Conservation (phyloP, 2,113 vertebrate species). For the Nerophis lumbriciformis region DNA sequence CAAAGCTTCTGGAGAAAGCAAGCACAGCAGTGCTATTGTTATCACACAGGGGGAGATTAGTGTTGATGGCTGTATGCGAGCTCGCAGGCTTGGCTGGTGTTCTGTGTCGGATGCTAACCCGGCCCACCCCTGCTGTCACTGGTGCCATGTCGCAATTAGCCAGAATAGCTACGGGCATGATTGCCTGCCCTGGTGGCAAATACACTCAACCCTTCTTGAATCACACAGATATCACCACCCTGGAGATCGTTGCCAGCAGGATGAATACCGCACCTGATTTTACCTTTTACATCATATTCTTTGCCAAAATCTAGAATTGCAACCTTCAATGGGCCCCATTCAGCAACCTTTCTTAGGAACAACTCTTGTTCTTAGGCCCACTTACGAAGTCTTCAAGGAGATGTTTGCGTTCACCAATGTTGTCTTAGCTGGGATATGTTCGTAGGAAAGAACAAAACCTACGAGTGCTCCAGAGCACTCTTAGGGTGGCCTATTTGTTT, state of each 20-base stretch:
- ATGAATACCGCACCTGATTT: conserved; percentile 34
- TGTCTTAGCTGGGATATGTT: no score
- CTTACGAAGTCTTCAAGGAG: no score
- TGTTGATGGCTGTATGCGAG: conserved; percentile 48
- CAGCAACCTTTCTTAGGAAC: no score
- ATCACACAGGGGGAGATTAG: conserved; percentile 64
- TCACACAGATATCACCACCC: conserved; percentile 35
- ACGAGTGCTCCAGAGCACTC: no score
- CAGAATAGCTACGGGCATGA: conserved; percentile 47
- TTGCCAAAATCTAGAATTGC: conserved; percentile 17
- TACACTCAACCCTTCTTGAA: conserved; percentile 37
- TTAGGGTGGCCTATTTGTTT: no score
- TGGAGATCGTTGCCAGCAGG: conserved; percentile 45
- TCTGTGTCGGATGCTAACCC: conserved; percentile 47
- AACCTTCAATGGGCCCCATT: neutral
- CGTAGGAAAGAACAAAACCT: no score
- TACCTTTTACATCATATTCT: conserved; percentile 23
- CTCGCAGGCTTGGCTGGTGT: conserved; percentile 53
- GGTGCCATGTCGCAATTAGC: conserved; percentile 56
- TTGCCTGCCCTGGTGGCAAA: conserved; percentile 39
- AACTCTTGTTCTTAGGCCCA: no score
- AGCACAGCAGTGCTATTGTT: conserved; percentile 66
- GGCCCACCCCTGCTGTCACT: conserved; percentile 49
- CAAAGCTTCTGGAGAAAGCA: conserved; percentile 49
- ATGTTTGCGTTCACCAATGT: no score